Evolutionary conservation across 2,113 vertebrate species (phyloP).

Genomic region (Tyrannus savana): DNA sequence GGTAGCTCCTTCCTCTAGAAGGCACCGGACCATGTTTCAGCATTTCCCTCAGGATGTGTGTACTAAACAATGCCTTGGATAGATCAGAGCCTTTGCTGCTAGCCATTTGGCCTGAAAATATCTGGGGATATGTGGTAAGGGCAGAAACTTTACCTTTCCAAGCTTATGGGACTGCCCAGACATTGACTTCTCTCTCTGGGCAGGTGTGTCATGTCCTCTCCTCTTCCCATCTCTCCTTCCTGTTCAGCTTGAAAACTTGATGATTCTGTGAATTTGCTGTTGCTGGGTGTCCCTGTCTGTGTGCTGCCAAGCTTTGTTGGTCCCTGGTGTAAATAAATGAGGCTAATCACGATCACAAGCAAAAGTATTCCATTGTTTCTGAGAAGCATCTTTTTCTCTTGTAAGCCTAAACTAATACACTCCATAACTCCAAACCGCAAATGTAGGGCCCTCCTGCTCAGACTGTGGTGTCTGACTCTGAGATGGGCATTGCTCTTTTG

Average conservation of each 20-base stretch:
- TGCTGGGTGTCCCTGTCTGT: background rate
- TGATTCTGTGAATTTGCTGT: background rate
- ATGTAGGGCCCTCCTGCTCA: background rate
- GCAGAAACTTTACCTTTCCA: background rate
- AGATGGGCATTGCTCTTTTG: background rate
- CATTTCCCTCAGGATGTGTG: background rate
- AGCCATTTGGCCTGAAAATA: background rate
- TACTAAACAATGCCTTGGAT: background rate
- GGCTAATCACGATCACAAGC: background rate
- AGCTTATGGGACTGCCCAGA: background rate
- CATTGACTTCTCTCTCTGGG: background rate
- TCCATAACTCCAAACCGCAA: background rate
- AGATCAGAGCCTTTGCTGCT: background rate
- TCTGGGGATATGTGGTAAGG: background rate
- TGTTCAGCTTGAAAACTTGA: background rate
- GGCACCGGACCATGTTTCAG: background rate
- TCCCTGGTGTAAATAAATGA: background rate
- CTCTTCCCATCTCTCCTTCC: background rate
- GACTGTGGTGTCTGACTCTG: fast-evolving
- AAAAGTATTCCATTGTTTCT: background rate
- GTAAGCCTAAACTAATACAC: background rate
- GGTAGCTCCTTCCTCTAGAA: background rate
- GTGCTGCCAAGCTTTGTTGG: background rate
- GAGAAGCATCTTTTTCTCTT: background rate
- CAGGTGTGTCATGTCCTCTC: background rate